A percentile compares a stretch with the other conserved stretches of the same genome.
phyloP scores from a whole-genome alignment of 2,888 invertebrate genomes.

The Spilarctia lutea region DNA sequence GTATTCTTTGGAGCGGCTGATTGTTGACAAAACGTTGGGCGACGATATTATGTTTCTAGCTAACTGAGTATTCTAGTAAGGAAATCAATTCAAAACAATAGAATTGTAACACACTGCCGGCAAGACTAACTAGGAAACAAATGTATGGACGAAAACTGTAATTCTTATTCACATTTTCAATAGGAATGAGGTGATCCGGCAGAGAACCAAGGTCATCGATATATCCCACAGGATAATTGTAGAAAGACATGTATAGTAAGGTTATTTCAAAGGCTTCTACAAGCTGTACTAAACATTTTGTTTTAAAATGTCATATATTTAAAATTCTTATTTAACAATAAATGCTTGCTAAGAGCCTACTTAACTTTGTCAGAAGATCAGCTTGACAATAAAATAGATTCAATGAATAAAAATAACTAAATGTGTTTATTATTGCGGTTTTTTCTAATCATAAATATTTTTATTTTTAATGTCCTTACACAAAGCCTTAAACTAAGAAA shows the following conservation, averaged over 20 bases:
- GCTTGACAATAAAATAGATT: background rate
- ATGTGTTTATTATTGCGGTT: background rate
- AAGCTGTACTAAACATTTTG: background rate
- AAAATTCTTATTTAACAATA: background rate
- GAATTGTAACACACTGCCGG: conserved; percentile 13
- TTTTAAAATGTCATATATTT: too few species aligned
- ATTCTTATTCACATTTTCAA: background rate
- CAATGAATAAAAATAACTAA: background rate
- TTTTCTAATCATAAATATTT: background rate
- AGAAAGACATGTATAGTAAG: too few species aligned
- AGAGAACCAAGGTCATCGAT: too few species aligned
- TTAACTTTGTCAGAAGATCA: background rate
- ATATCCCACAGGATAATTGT: too few species aligned
- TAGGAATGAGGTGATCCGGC: too few species aligned
- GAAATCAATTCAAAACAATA: conserved; percentile 44
- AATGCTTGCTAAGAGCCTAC: background rate
- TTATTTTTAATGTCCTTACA: too few species aligned
- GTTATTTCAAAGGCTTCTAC: too few species aligned
- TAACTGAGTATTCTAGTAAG: conserved; percentile 43
- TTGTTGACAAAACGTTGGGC: conserved; percentile 67
- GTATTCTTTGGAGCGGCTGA: conserved; percentile 59
- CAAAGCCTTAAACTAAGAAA: background rate
- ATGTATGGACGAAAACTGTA: background rate
- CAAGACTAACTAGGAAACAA: background rate
- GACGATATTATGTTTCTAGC: conserved; percentile 41